Evolutionary conservation across 2,113 vertebrate species (phyloP), one percentile per base, ranked within the genome.

Genomic region (Prionailurus viverrinus): DNA sequence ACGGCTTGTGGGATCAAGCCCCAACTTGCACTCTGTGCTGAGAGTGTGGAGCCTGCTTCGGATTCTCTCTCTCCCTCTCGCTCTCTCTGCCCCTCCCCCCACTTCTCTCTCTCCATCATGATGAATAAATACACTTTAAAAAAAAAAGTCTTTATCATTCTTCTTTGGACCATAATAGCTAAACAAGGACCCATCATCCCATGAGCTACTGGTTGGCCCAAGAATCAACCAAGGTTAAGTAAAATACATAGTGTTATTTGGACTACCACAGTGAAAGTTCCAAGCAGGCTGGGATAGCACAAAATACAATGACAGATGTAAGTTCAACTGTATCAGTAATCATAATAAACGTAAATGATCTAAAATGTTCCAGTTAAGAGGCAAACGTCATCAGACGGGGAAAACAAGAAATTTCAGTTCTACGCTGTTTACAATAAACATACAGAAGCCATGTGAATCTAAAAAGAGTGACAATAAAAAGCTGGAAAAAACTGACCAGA

Each of bases 171-270:
- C 81, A 74, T 61, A 84, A 16, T 84, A 7, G 5, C 65, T 80
- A 33, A 96, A 68, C 8, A 83, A 65, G 45, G 53, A 96, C 16
- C 90, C 29, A 11, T 48, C 53, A 96, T 71, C 71, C 91, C 63
- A 74, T n/a, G 33, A 21, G 10, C 41, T 95, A 58, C 39, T 96
- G 88, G 14, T 80, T 92, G 53, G 94, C 55, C 93, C 55, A 76
- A 79, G 25, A 89, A 74, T 73, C 63, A 80, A 65, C n/a, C 15
- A 81, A 92, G 11, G 1, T 51, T 68, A 33, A 21, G 48, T 31
- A 71, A 71, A 91, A 91, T 23, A 65, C 11, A 36, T 61, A 63
- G 27, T 95, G 91, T 89, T 65, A 93, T 53, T 91, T 91, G 91
- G 33, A 15, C 31, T 65, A 39, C 23, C 33, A 61, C 19, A 65